phyloP scores from a whole-genome alignment of 2,113 vertebrate genomes.

The Bujurquina vittata region DNA sequence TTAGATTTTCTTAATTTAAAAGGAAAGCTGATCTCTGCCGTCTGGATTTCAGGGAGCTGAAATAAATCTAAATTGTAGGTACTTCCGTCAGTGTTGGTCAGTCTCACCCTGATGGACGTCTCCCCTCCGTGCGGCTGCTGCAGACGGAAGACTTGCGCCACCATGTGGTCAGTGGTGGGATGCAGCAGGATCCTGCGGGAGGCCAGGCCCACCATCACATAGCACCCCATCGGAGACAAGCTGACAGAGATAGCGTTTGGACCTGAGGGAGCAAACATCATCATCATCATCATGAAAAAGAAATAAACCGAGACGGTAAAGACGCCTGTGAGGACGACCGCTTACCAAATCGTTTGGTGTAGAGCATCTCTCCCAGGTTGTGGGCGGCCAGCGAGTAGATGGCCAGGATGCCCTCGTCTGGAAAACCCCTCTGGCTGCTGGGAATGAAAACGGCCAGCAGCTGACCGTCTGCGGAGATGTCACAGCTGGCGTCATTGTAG shows the following conservation, averaged over 20 bases:
- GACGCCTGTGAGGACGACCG: neutral
- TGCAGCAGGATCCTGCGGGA: slow-evolving; percentile 96
- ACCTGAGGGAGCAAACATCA: slow-evolving; percentile 72
- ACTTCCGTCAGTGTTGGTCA: no score
- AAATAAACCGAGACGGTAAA: neutral
- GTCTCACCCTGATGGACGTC: slow-evolving; percentile 95
- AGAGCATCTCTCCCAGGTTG: slow-evolving; percentile 99
- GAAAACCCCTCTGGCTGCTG: slow-evolving; percentile 96
- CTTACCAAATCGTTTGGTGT: slow-evolving; percentile 96
- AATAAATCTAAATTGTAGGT: neutral
- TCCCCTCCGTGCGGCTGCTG: slow-evolving; percentile 98
- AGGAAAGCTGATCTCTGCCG: neutral
- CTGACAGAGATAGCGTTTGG: slow-evolving; percentile 99
- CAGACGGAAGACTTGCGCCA: slow-evolving; percentile 98
- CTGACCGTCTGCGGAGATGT: slow-evolving; percentile 97
- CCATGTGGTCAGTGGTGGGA: slow-evolving; percentile 99
- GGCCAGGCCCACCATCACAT: slow-evolving; percentile 97
- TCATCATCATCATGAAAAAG: no score
- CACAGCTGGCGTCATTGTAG: slow-evolving; percentile 98
- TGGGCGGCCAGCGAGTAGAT: slow-evolving; percentile 97
- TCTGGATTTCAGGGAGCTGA: neutral
- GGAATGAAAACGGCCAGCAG: slow-evolving; percentile 98
- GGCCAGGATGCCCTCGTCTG: slow-evolving; percentile 96
- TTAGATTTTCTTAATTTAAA: no score
- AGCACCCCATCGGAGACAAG: slow-evolving; percentile 96